Evolutionary conservation across 2,797 vertebrate species (phyloP).

Genomic region (Tiaroga cobitis): DNA sequence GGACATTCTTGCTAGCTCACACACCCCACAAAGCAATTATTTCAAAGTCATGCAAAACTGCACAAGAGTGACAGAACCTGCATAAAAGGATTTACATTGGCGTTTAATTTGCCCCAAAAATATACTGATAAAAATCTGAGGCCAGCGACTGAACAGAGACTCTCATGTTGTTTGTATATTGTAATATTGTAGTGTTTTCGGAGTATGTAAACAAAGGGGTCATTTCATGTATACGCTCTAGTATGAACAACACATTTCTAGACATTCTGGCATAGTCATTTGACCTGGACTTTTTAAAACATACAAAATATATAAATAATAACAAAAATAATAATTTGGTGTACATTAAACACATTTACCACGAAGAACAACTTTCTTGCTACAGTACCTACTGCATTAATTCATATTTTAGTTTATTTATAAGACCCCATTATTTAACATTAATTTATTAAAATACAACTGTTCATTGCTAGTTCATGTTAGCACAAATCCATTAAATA

Average conservation of each 20-base stretch:
- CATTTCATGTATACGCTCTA: background rate
- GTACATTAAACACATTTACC: background rate
- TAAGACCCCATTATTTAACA: too few relatives aligned
- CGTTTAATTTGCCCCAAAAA: constrained; percentile 32
- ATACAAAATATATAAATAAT: background rate
- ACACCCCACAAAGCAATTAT: constrained; percentile 39
- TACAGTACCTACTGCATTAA: too few relatives aligned
- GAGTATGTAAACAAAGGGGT: background rate
- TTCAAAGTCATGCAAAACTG: constrained; percentile 44
- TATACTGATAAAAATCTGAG: constrained; percentile 24
- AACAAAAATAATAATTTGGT: too few relatives aligned
- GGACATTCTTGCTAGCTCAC: constrained; percentile 11
- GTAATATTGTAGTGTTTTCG: background rate
- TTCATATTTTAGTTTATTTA: too few relatives aligned
- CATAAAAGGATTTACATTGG: constrained; percentile 37
- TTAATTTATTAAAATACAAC: background rate
- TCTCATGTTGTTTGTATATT: background rate
- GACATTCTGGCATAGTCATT: background rate
- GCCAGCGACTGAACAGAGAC: background rate
- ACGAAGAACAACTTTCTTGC: background rate
- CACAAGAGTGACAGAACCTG: background rate
- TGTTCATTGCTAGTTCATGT: background rate
- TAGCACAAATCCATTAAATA: too few relatives aligned
- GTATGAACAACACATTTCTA: background rate
- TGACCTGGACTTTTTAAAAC: background rate